Evolutionary conservation across 2,113 vertebrate species (phyloP), one percentile per base, ranked within the genome.

Genomic region (Phylloscopus trochilus): DNA sequence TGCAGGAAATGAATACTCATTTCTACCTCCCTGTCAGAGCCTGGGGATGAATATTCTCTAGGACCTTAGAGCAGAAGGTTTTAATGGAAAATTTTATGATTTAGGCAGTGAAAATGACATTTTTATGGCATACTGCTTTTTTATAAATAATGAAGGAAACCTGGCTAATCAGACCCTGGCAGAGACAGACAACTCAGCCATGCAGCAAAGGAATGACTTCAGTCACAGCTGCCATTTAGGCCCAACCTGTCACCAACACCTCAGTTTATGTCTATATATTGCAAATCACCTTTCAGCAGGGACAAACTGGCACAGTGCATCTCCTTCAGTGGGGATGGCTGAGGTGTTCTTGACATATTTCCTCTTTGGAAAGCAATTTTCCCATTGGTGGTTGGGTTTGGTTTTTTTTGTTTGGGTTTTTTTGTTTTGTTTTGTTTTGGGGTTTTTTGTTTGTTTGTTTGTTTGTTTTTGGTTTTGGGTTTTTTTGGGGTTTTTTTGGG

Each of bases 91-190:
- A 51, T 39, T 3, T 74, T 51, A 87, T 92, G 37, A 74, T 89
- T 83, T 83, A 89, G 49, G 79, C 58, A 60, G 53, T n/a, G 58
- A 64, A 94, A 92, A 83, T 55, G 46, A 92, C 13, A 7, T 76
- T 75, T 79, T 91, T 72, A 79, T 79, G 74, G 87, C 86, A 81
- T 39, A 39, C 66, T 88, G 67, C 72, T 93, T 86, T 86, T 86
- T 88, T 51, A 39, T 90, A 95, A 93, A 53, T 67, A 80, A 90
- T 51, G 67, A 81, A 77, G 80, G 79, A 62, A 92, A 83, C 55
- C 63, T 62, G 53, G 47, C 66, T 92, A 72, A 91, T 94, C 87
- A 81, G 62, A 16, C 1, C 43, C 72, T 86, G 73, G 81, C 90
- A 92, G 69, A 39, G 75, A 52, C 43, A 79, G 81, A 59, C 14